A percentile compares a stretch with the other conserved stretches of the same genome.
Evolutionary conservation across 2,888 invertebrate genomes (phyloP).

Genomic region (Sarcophaga carnaria): DNA sequence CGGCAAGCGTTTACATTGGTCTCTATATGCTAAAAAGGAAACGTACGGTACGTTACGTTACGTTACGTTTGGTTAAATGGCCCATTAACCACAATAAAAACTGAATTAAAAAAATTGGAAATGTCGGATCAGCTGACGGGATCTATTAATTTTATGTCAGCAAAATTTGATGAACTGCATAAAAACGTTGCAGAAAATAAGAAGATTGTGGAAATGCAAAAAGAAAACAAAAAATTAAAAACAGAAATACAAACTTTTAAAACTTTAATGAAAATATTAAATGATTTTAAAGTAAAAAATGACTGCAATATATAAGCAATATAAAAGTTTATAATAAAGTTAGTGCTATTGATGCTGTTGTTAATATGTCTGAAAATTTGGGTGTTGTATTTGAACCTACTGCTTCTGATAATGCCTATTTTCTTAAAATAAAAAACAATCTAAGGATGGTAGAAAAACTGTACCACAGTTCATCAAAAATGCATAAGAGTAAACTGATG

Average conservation of each 20-base stretch:
- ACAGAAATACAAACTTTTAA: neutral
- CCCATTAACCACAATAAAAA: neutral
- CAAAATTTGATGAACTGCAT: too few species aligned
- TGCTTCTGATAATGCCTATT: constrained; percentile 9
- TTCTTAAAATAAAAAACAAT: neutral
- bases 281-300: constrained; percentile 1
- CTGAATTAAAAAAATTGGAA: neutral
- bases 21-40: too few species aligned
- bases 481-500: neutral
- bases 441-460: neutral
- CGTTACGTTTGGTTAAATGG: too few species aligned
- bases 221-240: too few species aligned
- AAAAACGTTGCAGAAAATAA: too few species aligned
- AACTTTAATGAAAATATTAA: neutral
- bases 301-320: neutral
- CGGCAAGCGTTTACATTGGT: too few species aligned
- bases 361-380: neutral
- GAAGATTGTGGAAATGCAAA: too few species aligned
- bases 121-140: constrained; percentile 13
- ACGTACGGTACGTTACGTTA: too few species aligned
- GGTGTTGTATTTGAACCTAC: neutral
- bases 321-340: neutral
- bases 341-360: constrained; percentile 6
- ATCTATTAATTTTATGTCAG: neutral
- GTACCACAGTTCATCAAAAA: neutral